Conservation (phyloP, 1,140 invertebrate genomes). For the Aradophagus sp. region DNA sequence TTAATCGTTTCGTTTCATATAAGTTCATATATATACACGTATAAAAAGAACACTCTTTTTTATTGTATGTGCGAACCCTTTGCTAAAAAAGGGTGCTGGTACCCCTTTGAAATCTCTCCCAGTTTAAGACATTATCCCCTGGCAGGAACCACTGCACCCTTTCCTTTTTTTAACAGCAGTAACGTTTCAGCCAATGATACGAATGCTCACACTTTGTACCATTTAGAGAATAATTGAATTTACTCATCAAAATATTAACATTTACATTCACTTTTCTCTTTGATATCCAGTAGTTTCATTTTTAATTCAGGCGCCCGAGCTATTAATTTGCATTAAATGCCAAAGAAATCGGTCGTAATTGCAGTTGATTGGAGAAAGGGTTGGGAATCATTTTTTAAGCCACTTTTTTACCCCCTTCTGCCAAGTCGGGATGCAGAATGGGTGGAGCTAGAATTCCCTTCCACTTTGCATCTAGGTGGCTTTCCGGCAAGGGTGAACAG, state of each 20-base stretch:
- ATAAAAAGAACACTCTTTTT: too few relatives aligned
- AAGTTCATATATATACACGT: too few relatives aligned
- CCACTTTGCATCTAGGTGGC: slow-evolving; percentile 62
- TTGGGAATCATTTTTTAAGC: slow-evolving; percentile 33
- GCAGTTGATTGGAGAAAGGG: slow-evolving; percentile 11
- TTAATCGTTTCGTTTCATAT: background rate
- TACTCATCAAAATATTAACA: too few relatives aligned
- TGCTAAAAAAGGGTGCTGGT: slow-evolving; percentile 40
- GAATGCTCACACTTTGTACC: too few relatives aligned
- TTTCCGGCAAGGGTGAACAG: slow-evolving; percentile 61
- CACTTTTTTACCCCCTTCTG: slow-evolving; percentile 48
- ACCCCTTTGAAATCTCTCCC: slow-evolving; percentile 45
- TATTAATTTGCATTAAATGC: too few relatives aligned
- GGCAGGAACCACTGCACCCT: slow-evolving; percentile 2
- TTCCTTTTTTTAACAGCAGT: slow-evolving; percentile 42
- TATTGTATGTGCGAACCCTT: too few relatives aligned
- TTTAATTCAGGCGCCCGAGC: too few relatives aligned
- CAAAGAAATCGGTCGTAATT: too few relatives aligned
- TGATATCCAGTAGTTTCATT: too few relatives aligned
- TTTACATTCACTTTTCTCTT: too few relatives aligned
- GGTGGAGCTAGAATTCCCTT: slow-evolving; percentile 67
- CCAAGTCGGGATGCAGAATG: slow-evolving; percentile 48
- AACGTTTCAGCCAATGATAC: slow-evolving; percentile 32
- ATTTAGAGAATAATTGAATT: too few relatives aligned
- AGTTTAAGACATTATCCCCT: slow-evolving; percentile 41